These are phyloP conservation scores for Tachystola acroxantha DNA, from an alignment of 2,888 invertebrate species.

Conservation along the genomic window DNA sequence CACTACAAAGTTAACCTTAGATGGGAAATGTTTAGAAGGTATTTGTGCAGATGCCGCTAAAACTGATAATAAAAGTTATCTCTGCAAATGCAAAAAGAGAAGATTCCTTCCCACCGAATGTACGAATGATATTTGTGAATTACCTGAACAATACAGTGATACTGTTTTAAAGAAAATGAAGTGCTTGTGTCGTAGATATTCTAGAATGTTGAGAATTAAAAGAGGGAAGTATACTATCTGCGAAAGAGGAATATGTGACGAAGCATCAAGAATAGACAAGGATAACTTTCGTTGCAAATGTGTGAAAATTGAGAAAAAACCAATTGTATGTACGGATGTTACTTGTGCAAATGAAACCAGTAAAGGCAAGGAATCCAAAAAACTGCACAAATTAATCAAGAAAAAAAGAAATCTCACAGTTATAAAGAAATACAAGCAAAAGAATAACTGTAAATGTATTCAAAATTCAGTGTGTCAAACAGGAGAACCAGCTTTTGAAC, in stretches of 20 bases:
- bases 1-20: background rate
- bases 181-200: constrained; percentile 17
- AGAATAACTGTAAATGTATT: too few relatives aligned
- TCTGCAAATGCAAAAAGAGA: constrained; percentile 13
- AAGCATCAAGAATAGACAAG: background rate
- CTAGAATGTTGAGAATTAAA: constrained; percentile 8
- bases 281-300: constrained; percentile 1
- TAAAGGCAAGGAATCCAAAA: too few relatives aligned
- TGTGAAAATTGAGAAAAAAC: background rate
- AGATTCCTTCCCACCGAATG: constrained; percentile 8
- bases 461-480: constrained; percentile 18
- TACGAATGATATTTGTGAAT: constrained; percentile 4
- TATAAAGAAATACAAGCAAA: too few relatives aligned
- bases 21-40: constrained; percentile 9
- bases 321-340: background rate
- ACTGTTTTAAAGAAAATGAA: constrained; percentile 10
- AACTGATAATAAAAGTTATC: constrained; percentile 12
- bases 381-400: too few relatives aligned
- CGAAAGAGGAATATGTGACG: background rate
- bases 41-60: constrained; percentile 13
- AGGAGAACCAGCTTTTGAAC: constrained; percentile 28
- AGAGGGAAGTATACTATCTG: background rate
- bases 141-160: background rate
- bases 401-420: too few relatives aligned
- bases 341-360: background rate